Percentiles rank a stretch among this genome's conserved stretches.
These are phyloP conservation scores for Centrocercus urophasianus DNA, from an alignment of 2,113 vertebrate genomes.

Conservation along the genomic window DNA sequence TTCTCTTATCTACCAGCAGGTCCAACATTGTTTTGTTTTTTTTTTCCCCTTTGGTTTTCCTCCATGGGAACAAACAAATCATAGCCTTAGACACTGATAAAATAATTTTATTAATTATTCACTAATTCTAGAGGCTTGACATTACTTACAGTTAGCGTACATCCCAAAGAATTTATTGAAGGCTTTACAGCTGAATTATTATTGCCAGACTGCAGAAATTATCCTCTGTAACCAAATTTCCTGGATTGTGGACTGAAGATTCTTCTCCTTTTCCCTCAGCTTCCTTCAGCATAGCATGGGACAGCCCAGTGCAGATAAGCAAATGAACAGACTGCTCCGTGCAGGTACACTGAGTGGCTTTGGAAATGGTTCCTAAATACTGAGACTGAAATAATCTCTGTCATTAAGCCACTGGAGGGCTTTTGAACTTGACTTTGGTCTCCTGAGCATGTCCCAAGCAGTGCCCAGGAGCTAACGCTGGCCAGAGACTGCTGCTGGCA, in stretches of 20 bases:
- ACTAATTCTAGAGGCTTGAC: not conserved
- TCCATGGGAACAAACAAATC: not conserved
- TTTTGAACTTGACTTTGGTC: not conserved
- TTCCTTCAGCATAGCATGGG: not conserved
- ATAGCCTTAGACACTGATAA: not conserved
- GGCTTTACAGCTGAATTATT: not conserved
- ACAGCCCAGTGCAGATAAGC: rapidly evolving
- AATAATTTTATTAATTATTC: not conserved
- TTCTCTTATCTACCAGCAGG: not conserved
- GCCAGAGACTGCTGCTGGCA: not conserved
- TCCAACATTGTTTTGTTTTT: not conserved
- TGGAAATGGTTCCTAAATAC: not conserved
- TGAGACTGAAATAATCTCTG: not conserved
- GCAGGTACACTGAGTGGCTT: not conserved
- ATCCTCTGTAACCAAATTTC: not conserved
- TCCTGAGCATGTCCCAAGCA: not conserved
- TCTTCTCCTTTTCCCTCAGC: not conserved
- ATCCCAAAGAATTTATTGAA: not conserved
- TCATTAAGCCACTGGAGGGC: not conserved
- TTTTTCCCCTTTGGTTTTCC: not conserved
- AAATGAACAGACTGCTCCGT: not conserved
- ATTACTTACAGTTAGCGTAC: not conserved
- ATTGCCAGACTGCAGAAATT: not conserved
- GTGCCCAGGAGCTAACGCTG: not conserved
- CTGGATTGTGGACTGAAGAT: not conserved